Percentiles rank a stretch among this genome's conserved stretches.
Evolutionary conservation across 2,888 invertebrate genomes (phyloP).

Genomic region (Synanthedon myopaeformis): DNA sequence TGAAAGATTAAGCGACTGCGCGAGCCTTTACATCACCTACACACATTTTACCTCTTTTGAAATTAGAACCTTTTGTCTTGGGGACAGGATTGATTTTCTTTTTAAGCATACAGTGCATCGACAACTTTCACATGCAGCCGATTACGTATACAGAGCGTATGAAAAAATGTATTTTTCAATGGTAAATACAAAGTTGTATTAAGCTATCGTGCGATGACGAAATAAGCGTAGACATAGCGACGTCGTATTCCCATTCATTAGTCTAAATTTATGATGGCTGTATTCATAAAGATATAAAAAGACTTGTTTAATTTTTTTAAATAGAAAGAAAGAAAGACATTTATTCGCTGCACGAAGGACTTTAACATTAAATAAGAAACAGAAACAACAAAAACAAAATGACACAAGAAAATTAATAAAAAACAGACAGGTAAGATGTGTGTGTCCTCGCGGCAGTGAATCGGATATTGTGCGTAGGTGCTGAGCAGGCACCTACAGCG

Average conservation of each 20-base stretch:
- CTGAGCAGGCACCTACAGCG: no score
- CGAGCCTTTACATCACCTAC: constrained; percentile 25
- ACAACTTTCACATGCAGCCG: neutral
- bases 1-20: constrained; percentile 50
- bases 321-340: no score
- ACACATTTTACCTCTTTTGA: constrained; percentile 7
- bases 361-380: no score
- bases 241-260: neutral
- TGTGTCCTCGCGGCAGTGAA: no score
- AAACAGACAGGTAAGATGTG: no score
- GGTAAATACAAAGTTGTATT: neutral
- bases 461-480: no score
- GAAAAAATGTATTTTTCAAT: neutral
- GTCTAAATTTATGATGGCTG: neutral
- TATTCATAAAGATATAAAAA: no score
- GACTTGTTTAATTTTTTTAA: no score
- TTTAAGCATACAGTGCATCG: neutral
- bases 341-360: no score
- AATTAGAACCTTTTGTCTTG: neutral
- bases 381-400: no score
- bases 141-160: neutral
- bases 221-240: neutral
- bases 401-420: no score
- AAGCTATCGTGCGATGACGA: neutral
- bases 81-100: neutral